Percentiles rank a stretch among this genome's conserved stretches.
phyloP scores from a whole-genome alignment of 2,888 invertebrate species.

The Himalopsyche japonica region DNA sequence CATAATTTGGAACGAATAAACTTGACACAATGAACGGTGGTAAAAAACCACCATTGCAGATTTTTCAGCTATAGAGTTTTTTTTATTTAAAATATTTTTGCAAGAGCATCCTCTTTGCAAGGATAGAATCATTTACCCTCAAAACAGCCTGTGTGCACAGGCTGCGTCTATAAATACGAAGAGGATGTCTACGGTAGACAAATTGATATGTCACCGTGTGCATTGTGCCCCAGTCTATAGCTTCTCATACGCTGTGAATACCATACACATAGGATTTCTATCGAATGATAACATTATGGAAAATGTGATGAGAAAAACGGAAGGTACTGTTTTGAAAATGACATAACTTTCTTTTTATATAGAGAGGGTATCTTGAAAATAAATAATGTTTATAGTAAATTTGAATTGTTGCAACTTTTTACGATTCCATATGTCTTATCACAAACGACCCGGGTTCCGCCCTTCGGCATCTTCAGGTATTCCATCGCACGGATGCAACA shows the following conservation, averaged over 20 bases:
- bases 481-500: too few relatives aligned
- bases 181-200: slow-evolving; percentile 8
- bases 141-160: not conserved
- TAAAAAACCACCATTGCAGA: too few relatives aligned
- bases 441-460: too few relatives aligned
- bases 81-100: not conserved
- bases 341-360: not conserved
- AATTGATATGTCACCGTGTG: slow-evolving; percentile 29
- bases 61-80: too few relatives aligned
- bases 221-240: slow-evolving; percentile 15
- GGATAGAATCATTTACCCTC: not conserved
- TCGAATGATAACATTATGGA: not conserved
- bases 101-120: not conserved
- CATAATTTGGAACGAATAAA: too few relatives aligned
- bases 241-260: not conserved
- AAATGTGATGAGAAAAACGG: not conserved
- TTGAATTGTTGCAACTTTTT: too few relatives aligned
- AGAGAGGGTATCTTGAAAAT: too few relatives aligned
- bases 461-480: too few relatives aligned
- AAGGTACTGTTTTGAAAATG: not conserved
- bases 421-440: too few relatives aligned
- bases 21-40: too few relatives aligned
- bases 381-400: too few relatives aligned
- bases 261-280: not conserved
- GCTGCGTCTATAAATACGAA: not conserved